Percentiles rank a stretch among this genome's conserved stretches.
Evolutionary conservation across 2,113 vertebrate species (phyloP).

Genomic region (Hystrix brachyura): DNA sequence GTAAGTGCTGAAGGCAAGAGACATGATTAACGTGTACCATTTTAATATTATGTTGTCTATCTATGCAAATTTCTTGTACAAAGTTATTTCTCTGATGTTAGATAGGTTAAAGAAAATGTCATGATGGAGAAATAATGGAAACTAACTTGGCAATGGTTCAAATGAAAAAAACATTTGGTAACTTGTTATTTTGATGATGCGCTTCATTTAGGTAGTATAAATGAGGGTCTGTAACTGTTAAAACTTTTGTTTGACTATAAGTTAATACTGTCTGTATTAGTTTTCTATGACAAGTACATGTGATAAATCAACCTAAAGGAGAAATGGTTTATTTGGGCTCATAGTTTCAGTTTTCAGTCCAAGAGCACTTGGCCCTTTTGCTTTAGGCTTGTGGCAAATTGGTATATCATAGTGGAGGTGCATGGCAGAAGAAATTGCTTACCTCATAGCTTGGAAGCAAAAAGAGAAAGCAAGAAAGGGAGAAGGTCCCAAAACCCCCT

Average conservation of each 20-base stretch:
- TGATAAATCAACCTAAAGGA: not conserved
- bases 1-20: not conserved
- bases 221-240: not conserved
- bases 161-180: not conserved
- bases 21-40: not conserved
- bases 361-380: not conserved
- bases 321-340: not conserved
- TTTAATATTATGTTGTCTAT: not conserved
- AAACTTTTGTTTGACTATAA: not conserved
- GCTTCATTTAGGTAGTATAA: not conserved
- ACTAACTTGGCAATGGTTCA: not conserved
- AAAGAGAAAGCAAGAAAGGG: not conserved
- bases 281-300: not conserved
- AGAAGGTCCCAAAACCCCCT: fast-evolving
- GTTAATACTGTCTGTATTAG: not conserved
- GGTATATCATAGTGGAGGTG: not conserved
- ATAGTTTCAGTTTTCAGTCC: not conserved
- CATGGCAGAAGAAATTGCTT: not conserved
- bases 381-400: not conserved
- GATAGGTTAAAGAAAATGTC: not conserved
- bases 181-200: not conserved
- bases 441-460: not conserved
- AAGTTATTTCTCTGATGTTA: not conserved
- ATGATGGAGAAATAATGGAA: not conserved
- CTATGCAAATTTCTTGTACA: not conserved